These are phyloP conservation scores for Oxycera nigricornis DNA, from an alignment of 2,888 invertebrate species.

Conservation along the genomic window DNA sequence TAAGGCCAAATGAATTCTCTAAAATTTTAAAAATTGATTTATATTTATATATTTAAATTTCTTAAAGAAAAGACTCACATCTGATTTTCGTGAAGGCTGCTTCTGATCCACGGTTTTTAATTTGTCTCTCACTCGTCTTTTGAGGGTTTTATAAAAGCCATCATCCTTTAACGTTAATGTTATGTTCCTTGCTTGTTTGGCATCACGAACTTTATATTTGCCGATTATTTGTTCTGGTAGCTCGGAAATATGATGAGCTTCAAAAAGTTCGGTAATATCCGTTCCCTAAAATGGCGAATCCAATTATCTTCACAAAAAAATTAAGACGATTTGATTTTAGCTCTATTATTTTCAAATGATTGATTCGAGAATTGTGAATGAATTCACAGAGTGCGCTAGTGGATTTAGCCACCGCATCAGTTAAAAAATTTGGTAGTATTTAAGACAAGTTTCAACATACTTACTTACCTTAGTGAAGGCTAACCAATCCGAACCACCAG, in stretches of 20 bases:
- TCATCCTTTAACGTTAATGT: conserved; percentile 76
- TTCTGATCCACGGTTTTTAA: conserved; percentile 64
- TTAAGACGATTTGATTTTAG: no score
- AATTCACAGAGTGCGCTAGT: background rate
- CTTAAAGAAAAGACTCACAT: conserved; percentile 52
- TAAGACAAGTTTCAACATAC: background rate
- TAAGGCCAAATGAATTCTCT: conserved; percentile 60
- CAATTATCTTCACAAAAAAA: no score
- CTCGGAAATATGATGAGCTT: conserved; percentile 72
- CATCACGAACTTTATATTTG: conserved; percentile 72
- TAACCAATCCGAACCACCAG: conserved; percentile 84
- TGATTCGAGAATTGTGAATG: no score
- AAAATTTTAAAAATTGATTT: conserved; percentile 12
- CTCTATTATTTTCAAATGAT: no score
- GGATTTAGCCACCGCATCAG: no score
- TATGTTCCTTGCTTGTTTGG: conserved; percentile 70
- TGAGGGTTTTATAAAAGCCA: conserved; percentile 78
- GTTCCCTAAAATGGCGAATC: conserved; percentile 67
- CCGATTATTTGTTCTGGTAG: conserved; percentile 67
- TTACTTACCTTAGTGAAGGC: conserved; percentile 68
- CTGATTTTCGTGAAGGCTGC: conserved; percentile 50
- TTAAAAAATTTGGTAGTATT: background rate
- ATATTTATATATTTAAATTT: background rate
- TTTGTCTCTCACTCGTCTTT: conserved; percentile 65
- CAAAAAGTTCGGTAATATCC: conserved; percentile 82